Evolutionary conservation across 1,140 invertebrate genomes (phyloP), one percentile per base, ranked within the genome.

Genomic region (Brachionus asplanchnoidis): DNA sequence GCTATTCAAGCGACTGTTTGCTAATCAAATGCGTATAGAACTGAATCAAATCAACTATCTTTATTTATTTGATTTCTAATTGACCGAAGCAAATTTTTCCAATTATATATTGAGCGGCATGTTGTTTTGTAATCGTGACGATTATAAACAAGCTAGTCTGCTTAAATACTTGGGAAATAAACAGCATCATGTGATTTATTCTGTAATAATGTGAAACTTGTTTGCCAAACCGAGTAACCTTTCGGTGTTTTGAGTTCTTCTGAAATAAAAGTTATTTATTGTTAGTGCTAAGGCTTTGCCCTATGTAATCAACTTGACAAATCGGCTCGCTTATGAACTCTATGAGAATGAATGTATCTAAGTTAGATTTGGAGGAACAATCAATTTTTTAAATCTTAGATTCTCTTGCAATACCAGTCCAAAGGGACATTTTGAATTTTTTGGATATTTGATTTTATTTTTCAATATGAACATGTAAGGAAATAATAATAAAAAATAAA

Each of bases 151-250:
- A 68, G 60, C 66, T 28, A 32, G 32, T 26, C 66, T 32, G 12
- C 1, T 28, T 40, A 12, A 32, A 32, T 32, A 68, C 66, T 68
- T 68, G 66, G n/a, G 66, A 68, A 68, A 68, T 68, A 68, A 68
- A 68, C 66, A 68, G 32, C 66, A 32, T 68, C 26, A 32, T 68
- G 66, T 68, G 66, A 68, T 68, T 68, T 68, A 68, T 68, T 68
- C n/a, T 26, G 32, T 68, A 68, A 68, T 68, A 68, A 68, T 68
- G 66, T 68, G 66, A 68, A 68, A 68, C 26, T 68, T 32, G 26
- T 68, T 68, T 26, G 32, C 26, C 26, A 68, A 68, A n/a, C 28
- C 66, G 66, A 6, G 32, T 32, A 40, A 68, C 66, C 66, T 68
- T 68, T 68, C 53, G 17, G 53, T 23, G 6, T 60, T 60, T 60